Conservation (phyloP, 2,113 vertebrate genomes). For the Paracanthobrama guichenoti region DNA sequence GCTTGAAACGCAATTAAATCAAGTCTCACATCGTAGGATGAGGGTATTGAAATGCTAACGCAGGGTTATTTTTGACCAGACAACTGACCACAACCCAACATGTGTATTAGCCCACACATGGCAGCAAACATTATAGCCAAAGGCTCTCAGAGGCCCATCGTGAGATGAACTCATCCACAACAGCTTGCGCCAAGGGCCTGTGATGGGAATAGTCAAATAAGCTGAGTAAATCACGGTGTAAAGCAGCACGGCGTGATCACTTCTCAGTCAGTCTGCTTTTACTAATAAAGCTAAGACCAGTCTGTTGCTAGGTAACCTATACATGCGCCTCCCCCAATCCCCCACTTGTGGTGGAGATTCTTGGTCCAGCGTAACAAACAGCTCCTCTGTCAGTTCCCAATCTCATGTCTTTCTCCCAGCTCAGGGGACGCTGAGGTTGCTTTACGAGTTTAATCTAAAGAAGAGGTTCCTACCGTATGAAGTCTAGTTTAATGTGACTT, state of each 20-base stretch:
- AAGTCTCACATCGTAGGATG: not conserved
- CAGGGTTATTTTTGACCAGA: not conserved
- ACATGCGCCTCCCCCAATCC: slow-evolving; percentile 47
- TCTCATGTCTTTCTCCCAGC: slow-evolving; percentile 58
- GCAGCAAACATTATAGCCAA: not conserved
- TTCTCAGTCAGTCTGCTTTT: slow-evolving; percentile 60
- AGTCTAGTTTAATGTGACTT: slow-evolving; percentile 13
- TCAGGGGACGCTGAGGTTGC: slow-evolving; percentile 56
- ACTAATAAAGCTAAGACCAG: slow-evolving; percentile 70
- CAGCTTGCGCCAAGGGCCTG: slow-evolving; percentile 52
- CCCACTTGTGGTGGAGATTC: slow-evolving; percentile 61
- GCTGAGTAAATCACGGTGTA: slow-evolving; percentile 61
- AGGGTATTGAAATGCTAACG: not conserved
- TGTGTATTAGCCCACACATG: not conserved
- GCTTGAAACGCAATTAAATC: slow-evolving; percentile 22
- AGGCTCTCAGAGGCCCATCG: not conserved
- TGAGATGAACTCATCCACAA: slow-evolving; percentile 53
- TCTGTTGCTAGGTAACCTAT: slow-evolving; percentile 82
- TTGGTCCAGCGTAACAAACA: slow-evolving; percentile 73
- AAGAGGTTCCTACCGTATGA: slow-evolving; percentile 26
- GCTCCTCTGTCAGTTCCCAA: slow-evolving; percentile 61
- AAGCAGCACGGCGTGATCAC: slow-evolving; percentile 41
- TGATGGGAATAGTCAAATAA: slow-evolving; percentile 60
- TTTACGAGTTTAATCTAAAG: slow-evolving; percentile 74
- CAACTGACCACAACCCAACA: not conserved